Evolutionary conservation across 2,888 invertebrate species (phyloP).

Genomic region (Girardia tigrina): DNA sequence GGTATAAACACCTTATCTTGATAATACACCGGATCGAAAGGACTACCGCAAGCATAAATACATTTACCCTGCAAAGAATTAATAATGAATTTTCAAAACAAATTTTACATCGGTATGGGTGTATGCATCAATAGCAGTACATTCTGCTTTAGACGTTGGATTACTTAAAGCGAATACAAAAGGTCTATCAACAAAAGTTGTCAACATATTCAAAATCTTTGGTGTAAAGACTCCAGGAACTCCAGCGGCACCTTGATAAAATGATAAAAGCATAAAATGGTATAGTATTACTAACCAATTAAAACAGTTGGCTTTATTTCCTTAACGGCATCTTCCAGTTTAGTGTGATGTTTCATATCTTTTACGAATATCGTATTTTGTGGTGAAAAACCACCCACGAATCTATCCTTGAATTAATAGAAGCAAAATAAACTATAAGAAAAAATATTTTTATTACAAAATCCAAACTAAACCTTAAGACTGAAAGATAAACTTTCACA

Average conservation of each 20-base stretch:
- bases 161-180: conserved; percentile 94
- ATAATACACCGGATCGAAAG: conserved; percentile 70
- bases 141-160: conserved; percentile 92
- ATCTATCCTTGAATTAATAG: neutral
- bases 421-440: no score
- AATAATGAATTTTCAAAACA: no score
- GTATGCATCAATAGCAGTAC: conserved; percentile 96
- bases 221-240: conserved; percentile 80
- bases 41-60: conserved; percentile 87
- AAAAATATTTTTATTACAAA: no score
- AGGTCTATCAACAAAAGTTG: conserved; percentile 64
- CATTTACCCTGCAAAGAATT: conserved; percentile 62
- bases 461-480: no score
- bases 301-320: neutral
- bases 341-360: neutral
- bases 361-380: neutral
- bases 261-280: conserved; percentile 51
- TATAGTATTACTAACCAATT: neutral
- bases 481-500: no score
- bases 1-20: conserved; percentile 69
- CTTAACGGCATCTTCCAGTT: neutral
- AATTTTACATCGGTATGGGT: conserved; percentile 67
- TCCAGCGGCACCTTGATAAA: conserved; percentile 84
- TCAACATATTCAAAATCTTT: conserved; percentile 74
- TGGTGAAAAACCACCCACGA: neutral